Percentiles rank a stretch among this genome's conserved stretches.
phyloP scores from a whole-genome alignment of 2,113 vertebrate genomes.

The Elgaria multicarinata region DNA sequence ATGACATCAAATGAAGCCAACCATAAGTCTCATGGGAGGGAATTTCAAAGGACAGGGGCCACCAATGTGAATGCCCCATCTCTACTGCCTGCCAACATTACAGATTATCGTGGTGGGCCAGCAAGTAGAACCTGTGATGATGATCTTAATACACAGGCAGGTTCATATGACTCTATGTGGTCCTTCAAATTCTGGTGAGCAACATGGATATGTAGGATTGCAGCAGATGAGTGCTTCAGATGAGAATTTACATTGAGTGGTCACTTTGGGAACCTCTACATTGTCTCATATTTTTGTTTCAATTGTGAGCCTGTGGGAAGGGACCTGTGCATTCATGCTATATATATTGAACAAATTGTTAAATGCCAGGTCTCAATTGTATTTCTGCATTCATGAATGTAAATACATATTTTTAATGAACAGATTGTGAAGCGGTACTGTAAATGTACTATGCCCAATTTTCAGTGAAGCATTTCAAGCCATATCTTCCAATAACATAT shows the following conservation, averaged over 20 bases:
- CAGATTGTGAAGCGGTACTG: neutral
- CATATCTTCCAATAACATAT: accelerated
- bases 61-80: too few species aligned
- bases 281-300: neutral
- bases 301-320: neutral
- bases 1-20: too few species aligned
- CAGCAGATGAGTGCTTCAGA: too few species aligned
- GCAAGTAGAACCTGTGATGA: too few species aligned
- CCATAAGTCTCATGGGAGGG: too few species aligned
- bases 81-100: too few species aligned
- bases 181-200: too few species aligned
- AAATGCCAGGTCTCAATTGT: neutral
- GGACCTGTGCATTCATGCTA: neutral
- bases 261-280: neutral
- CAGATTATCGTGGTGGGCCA: too few species aligned
- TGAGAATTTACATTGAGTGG: neutral
- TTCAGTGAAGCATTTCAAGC: neutral
- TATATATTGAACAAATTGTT: neutral
- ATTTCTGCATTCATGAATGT: neutral
- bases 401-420: neutral
- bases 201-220: too few species aligned
- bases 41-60: too few species aligned
- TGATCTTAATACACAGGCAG: too few species aligned
- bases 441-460: neutral
- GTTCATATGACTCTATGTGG: too few species aligned